Conservation (phyloP, 1,140 invertebrate species). For the Maniola jurtina region DNA sequence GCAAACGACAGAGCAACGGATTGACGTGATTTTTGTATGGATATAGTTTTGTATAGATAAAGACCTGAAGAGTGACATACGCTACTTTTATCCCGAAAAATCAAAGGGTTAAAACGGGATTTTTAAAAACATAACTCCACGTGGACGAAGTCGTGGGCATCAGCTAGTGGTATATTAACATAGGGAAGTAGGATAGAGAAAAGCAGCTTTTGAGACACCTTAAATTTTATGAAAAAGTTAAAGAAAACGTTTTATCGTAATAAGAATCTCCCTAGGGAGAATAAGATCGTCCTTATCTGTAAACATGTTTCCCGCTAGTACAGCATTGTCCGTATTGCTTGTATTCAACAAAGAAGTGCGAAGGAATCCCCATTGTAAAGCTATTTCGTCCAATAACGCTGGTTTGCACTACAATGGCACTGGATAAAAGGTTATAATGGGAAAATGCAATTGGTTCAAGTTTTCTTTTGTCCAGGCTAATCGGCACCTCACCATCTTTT, state of each 20-base stretch:
- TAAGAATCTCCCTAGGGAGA: conserved; percentile 14
- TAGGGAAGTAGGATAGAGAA: neutral
- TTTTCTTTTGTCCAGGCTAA: conserved; percentile 33
- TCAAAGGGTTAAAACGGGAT: too few species aligned
- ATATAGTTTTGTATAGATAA: too few species aligned
- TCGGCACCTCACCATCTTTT: conserved; percentile 13
- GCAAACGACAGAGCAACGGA: too few species aligned
- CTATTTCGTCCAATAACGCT: conserved; percentile 25
- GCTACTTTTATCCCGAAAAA: too few species aligned
- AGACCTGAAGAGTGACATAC: too few species aligned
- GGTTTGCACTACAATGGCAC: conserved; percentile 26
- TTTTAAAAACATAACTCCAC: too few species aligned
- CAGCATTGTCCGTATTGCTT: neutral
- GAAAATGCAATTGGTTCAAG: conserved; percentile 28
- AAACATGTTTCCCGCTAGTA: conserved; percentile 14
- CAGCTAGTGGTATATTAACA: too few species aligned
- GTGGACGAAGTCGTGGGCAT: too few species aligned
- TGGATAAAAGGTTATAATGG: conserved; percentile 27
- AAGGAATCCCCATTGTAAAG: conserved; percentile 25
- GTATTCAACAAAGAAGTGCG: conserved; percentile 16
- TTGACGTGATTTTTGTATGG: too few species aligned
- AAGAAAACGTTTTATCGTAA: conserved; percentile 10
- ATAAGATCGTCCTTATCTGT: conserved; percentile 15
- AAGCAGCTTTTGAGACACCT: neutral
- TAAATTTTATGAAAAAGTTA: conserved; percentile 9